Conservation (phyloP, 2,888 invertebrate genomes). For the Ormia ochracea region DNA sequence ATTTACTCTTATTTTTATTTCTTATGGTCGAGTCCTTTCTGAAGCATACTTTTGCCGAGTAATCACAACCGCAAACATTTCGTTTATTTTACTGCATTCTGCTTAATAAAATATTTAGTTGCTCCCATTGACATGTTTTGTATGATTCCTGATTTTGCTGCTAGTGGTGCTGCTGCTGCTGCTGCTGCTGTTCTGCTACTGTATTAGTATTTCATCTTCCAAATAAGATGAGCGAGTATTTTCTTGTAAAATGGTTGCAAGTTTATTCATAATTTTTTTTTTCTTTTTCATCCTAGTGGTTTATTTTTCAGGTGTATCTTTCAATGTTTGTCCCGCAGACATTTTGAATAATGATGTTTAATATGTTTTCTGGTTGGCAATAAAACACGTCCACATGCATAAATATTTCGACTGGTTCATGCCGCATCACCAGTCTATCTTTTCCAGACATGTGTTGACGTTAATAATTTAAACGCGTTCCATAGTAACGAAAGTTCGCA, state of each 20-base stretch:
- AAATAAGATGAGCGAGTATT: conserved; percentile 25
- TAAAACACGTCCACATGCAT: conserved; percentile 56
- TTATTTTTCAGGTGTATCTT: conserved; percentile 24
- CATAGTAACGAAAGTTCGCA: conserved; percentile 33
- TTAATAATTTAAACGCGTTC: conserved; percentile 60
- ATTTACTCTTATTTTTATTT: conserved; percentile 30
- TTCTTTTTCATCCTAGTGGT: conserved; percentile 4
- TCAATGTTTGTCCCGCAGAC: conserved; percentile 40
- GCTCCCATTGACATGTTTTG: conserved; percentile 72
- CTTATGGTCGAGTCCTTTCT: conserved; percentile 37
- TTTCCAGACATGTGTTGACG: conserved; percentile 40
- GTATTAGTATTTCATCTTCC: conserved; percentile 47
- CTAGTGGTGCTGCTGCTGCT: neutral
- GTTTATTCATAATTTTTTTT: conserved; percentile 36
- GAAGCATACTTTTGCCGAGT: conserved; percentile 63
- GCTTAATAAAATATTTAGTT: conserved; percentile 73
- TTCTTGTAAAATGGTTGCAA: conserved; percentile 32
- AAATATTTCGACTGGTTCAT: conserved; percentile 36
- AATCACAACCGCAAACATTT: conserved; percentile 69
- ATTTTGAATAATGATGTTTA: conserved; percentile 46
- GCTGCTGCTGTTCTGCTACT: neutral
- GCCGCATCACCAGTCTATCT: conserved; percentile 45
- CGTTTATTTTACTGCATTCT: conserved; percentile 65
- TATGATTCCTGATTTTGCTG: conserved; percentile 30
- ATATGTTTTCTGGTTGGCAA: conserved; percentile 26